Conservation (phyloP, 2,797 vertebrate species). For the Acanthopagrus latus region DNA sequence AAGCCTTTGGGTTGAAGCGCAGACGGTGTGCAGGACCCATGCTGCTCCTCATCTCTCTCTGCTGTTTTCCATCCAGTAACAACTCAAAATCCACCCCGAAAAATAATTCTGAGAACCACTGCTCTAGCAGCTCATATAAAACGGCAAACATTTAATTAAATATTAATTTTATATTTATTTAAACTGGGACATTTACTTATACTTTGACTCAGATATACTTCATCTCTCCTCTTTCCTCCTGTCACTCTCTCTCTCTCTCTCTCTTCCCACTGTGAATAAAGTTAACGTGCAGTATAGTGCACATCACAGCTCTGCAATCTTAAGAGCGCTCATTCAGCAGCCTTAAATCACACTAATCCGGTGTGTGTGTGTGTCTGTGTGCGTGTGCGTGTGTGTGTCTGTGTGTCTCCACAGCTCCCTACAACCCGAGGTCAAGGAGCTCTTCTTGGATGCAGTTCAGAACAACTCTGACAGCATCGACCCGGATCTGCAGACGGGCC, state of each 20-base stretch:
- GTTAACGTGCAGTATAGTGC: slow-evolving; percentile 34
- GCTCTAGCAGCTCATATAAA: neutral
- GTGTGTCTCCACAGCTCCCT: slow-evolving; percentile 83
- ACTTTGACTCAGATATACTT: too few relatives aligned
- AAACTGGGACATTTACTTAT: too few relatives aligned
- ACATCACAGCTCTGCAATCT: slow-evolving; percentile 46
- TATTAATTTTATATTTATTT: too few relatives aligned
- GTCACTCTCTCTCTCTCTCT: slow-evolving; percentile 3
- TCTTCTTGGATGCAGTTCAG: slow-evolving; percentile 95
- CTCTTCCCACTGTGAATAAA: slow-evolving; percentile 15
- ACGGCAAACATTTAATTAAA: too few relatives aligned
- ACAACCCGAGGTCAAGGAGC: slow-evolving; percentile 93
- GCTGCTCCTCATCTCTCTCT: neutral
- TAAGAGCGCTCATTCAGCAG: slow-evolving; percentile 51
- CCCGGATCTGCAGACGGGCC: slow-evolving; percentile 96
- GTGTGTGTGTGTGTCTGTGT: neutral
- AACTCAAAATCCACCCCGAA: neutral
- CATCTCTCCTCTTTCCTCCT: neutral
- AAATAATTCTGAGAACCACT: too few relatives aligned
- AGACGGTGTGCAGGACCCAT: neutral
- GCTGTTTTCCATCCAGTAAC: neutral
- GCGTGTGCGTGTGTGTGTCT: slow-evolving; percentile 24
- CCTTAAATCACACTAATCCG: slow-evolving; percentile 59
- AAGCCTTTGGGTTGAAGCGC: neutral
- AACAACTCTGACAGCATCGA: slow-evolving; percentile 93